Evolutionary conservation across 30 jellyfish, hydroid and myxozoan species (phyloP).

Genomic region (Cassiopea xamachana): DNA sequence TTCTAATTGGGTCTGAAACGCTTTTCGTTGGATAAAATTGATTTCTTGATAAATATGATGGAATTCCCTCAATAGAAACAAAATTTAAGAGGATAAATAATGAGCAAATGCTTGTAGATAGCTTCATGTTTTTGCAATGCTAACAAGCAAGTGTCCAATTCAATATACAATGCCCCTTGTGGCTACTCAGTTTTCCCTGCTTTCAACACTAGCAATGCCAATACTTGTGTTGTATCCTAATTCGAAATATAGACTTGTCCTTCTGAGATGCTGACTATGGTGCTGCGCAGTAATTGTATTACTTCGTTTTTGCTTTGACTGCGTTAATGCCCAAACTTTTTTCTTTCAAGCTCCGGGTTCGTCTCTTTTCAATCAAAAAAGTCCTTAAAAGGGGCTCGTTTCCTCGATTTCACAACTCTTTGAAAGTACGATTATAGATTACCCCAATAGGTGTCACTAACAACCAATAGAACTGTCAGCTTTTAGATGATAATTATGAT

Average conservation of each 20-base stretch:
- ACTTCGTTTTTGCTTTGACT: not conserved
- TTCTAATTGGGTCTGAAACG: conserved; percentile 32
- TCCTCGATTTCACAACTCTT: not conserved
- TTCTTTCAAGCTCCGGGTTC: not conserved
- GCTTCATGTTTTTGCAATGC: not conserved
- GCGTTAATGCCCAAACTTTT: not conserved
- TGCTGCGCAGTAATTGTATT: not conserved
- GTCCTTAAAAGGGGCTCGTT: no score
- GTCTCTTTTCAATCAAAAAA: no score
- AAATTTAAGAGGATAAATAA: not conserved
- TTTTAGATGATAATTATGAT: not conserved
- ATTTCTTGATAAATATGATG: conserved; percentile 29
- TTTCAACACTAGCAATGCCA: not conserved
- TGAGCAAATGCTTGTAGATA: not conserved
- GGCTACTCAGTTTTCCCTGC: no score
- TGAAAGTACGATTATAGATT: not conserved
- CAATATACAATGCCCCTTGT: not conserved
- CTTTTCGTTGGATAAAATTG: conserved; percentile 90
- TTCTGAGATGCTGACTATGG: not conserved
- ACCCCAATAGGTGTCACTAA: not conserved
- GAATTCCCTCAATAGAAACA: conserved; percentile 2
- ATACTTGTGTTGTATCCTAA: not conserved
- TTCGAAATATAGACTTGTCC: not conserved
- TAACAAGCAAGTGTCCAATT: not conserved
- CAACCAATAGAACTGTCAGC: not conserved